Base-by-base conservation (phyloP, 2,797 vertebrate species). In the Salmo trutta region DNA sequence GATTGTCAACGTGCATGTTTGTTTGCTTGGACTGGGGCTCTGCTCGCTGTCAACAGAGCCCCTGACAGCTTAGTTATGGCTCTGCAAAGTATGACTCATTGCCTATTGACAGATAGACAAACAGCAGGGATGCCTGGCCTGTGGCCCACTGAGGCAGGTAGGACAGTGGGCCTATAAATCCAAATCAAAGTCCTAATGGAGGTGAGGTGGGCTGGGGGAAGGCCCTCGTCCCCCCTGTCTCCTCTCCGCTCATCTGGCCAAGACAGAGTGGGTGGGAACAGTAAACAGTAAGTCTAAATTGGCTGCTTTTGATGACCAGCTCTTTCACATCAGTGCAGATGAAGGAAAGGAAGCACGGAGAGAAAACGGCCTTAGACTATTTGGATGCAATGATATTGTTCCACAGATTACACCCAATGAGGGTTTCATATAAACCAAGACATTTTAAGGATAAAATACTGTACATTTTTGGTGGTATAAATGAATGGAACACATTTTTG, bases 1-100 rank as follows among this genome's bases (percentile, higher is more conserved):
- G 86, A 89, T 86, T 90, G 90, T 90, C 87, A 82, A 84, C 87
- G 75, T 81, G 83, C 86, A 15, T 92, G 91, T 92, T 87, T 93
- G 90, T 92, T 91, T 92, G 85, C 87, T 86, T 83, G 84, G 86
- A 90, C 86, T 77, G 68, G 85, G 82, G 74, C 84, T 83, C 78
- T 81, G 75, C 70, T 47, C 71, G 86, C 84, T 86, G 88, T 92
- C 88, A 89, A 81, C 83, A 8, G 29, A 27, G 3, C 41, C 17
- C 56, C 77, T 29, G 12, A 19, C 66, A 76, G 79, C 83, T 85
- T 86, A 85, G 88, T 88, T 85, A 85, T 85, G 80, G 24, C 24
- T 71, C 77, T 65, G 79, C 33, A 15, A 65, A 73, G 83, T 56
- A 84, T 87, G 88, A 89, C 79, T 84, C 87, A 82, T 73, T 2